Evolutionary conservation across 2,113 vertebrate genomes (phyloP).

Genomic region (Daubentonia madagascariensis): DNA sequence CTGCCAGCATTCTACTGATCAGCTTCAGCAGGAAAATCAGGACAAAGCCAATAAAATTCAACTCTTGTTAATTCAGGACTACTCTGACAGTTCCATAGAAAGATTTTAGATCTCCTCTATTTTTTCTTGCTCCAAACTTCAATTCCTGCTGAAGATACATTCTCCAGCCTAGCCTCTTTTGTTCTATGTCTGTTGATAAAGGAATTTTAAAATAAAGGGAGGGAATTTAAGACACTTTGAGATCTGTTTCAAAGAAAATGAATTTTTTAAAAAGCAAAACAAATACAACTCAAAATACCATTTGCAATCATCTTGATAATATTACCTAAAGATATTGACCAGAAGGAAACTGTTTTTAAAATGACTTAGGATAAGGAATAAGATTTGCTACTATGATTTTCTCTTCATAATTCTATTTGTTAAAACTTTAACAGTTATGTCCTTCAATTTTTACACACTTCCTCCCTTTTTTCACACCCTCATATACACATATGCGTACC

Average conservation of each 20-base stretch:
- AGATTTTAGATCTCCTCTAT: neutral
- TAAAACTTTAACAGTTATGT: neutral
- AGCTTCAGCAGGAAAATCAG: conserved; percentile 22
- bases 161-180: neutral
- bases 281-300: neutral
- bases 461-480: neutral
- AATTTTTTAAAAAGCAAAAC: neutral
- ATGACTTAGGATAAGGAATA: neutral
- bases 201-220: conserved; percentile 22
- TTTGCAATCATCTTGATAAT: neutral
- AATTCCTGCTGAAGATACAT: neutral
- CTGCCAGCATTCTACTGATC: neutral
- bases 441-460: neutral
- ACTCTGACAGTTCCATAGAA: neutral
- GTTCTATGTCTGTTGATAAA: neutral
- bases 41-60: conserved; percentile 24
- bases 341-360: neutral
- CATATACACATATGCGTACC: neutral
- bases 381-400: neutral
- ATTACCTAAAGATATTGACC: neutral
- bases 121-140: neutral
- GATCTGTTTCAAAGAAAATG: neutral
- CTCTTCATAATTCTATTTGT: conserved; percentile 13
- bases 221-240: neutral
- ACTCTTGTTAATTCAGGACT: neutral